Conservation (phyloP, 2,888 invertebrate genomes). For the Rotaria socialis region DNA sequence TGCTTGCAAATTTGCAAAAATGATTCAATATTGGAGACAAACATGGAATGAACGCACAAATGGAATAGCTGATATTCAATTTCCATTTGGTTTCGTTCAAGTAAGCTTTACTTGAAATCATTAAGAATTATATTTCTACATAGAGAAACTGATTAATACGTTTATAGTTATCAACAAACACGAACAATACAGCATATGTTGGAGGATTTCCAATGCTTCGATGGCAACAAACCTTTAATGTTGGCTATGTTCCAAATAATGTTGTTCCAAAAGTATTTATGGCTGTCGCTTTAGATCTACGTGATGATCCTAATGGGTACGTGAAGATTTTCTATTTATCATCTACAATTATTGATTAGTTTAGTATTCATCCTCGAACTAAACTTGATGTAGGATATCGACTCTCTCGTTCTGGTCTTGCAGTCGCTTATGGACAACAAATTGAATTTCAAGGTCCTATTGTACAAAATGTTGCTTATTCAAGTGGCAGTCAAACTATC, state of each 20-base stretch:
- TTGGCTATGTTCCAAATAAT: constrained; percentile 53
- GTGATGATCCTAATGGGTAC: constrained; percentile 48
- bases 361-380: constrained; percentile 18
- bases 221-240: constrained; percentile 54
- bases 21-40: constrained; percentile 53
- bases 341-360: background rate
- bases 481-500: background rate
- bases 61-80: constrained; percentile 49
- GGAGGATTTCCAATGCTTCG: constrained; percentile 52
- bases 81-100: constrained; percentile 56
- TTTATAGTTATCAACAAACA: background rate
- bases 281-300: constrained; percentile 54
- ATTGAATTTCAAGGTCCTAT: constrained; percentile 1
- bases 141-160: background rate
- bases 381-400: constrained; percentile 12
- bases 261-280: constrained; percentile 52
- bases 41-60: constrained; percentile 50
- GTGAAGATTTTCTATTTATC: background rate
- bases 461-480: background rate
- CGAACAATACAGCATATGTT: background rate
- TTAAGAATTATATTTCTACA: background rate
- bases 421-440: constrained; percentile 9
- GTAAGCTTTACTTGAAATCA: constrained; percentile 46
- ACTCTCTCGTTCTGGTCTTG: constrained; percentile 5
- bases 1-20: constrained; percentile 52